Evolutionary conservation across 2,797 vertebrate species (phyloP), one percentile per base, ranked within the genome.

Genomic region (Anniella stebbinsi): DNA sequence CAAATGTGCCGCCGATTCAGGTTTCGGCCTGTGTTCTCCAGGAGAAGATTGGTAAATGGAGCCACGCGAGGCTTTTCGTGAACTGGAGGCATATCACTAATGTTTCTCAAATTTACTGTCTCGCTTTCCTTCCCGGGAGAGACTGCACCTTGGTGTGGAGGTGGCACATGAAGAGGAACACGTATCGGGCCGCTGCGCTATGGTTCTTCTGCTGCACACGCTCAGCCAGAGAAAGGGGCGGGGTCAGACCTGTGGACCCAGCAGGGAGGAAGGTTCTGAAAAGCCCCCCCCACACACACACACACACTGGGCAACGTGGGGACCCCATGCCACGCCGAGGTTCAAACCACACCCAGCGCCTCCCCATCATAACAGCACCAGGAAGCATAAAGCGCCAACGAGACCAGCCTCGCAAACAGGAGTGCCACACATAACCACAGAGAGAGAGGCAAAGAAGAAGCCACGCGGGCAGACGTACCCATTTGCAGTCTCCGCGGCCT

Each of bases 391-490:
- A 91, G 30, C 86, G 91, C 90, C 93, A 86, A 93, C 91, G 69
- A 13, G 28, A 91, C n/a, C 90, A 54, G 86, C 54, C 91, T n/a
- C 13, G 36, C 72, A 0, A 10, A 94, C 80, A 18, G 89, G 88
- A 73, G 48, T 0, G 4, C n/a, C 30, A 76, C 30, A 76, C 92
- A 90, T 18, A 9, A 3, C 8, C 36, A 66, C 33, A 28, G 15
- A 78, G 36, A 92, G 0, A 23, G 92, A 95, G 89, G 88, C 28
- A 28, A 30, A 96, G 96, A 94, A 95, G 94, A 93, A 93, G 93
- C 94, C 93, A 90, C 87, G 82, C 89, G 94, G 93, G 94, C 0
- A 72, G 88, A 96, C 96, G 94, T 96, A 96, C 96, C 95, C 96
- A 96, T 96, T 95, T 75, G 95, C 89, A 94, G 95, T 89, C 95